phyloP scores from a whole-genome alignment of 30 jellyfish, hydroid and myxozoan species.

The Rhopilema esculentum region DNA sequence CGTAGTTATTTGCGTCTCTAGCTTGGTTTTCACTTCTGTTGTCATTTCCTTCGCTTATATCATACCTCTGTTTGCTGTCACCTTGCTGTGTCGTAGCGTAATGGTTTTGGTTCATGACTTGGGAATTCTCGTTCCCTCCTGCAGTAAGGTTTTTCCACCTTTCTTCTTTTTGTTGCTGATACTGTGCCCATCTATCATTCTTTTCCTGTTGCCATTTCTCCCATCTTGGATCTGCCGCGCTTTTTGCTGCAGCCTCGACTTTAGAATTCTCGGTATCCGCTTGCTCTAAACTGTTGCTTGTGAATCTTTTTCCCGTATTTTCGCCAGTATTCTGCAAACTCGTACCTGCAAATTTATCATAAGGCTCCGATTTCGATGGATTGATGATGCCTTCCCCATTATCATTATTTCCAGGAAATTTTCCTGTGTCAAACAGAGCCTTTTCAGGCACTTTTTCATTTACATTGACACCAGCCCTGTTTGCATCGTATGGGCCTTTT shows the following conservation, averaged over 20 bases:
- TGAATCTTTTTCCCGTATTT: neutral
- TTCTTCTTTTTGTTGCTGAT: conserved; percentile 41
- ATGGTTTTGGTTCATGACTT: neutral
- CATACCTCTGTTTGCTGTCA: conserved; percentile 6
- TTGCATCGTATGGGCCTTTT: neutral
- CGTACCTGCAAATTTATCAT: neutral
- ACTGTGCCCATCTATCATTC: conserved; percentile 59
- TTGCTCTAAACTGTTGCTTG: conserved; percentile 33
- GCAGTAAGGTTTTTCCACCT: conserved; percentile 37
- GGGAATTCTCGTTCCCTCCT: neutral
- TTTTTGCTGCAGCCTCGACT: neutral
- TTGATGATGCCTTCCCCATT: neutral
- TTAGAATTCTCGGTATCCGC: conserved; percentile 31
- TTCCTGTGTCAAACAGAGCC: neutral
- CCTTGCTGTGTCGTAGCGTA: neutral
- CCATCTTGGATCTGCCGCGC: conserved; percentile 45
- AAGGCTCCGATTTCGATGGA: neutral
- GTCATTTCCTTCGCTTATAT: neutral
- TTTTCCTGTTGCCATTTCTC: conserved; percentile 43
- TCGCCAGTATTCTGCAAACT: neutral
- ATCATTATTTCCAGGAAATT: neutral
- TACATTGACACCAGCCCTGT: neutral
- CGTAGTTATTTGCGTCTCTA: neutral
- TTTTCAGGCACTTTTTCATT: neutral
- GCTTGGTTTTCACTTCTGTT: neutral